Base-by-base conservation (phyloP, 2,797 vertebrate genomes). In the Spinus olivaceus region DNA sequence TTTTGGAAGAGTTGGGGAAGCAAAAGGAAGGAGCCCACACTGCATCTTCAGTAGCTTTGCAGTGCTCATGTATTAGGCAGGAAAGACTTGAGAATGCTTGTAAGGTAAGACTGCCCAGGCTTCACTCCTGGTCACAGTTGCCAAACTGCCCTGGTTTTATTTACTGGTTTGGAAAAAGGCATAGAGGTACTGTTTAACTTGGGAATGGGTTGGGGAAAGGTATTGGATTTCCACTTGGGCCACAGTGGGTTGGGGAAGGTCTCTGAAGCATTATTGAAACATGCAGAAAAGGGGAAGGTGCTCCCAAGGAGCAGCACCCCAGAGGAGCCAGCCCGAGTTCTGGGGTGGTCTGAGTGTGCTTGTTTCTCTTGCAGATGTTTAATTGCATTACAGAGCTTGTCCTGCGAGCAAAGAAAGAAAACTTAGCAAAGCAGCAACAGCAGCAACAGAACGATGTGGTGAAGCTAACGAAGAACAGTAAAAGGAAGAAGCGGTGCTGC, bases 381-480 rank as follows among this genome's bases (percentile, higher is more conserved):
- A 99, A 99, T 98, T 99, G 99, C 98, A 99, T 99, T 98, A 99
- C 99, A 53, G 99, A 99, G 98, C 98, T 99, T 81, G 99, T 99
- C 94, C 98, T 99, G 86, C 98, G 98, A 97, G 99, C 99, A 86
- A 99, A 99, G 98, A 99, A 99, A 97, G 99, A 99, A 95, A 99
- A 99, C 93, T 79, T 99, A 63, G 99, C 99, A 51, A 99, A 99
- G 94, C 99, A 99, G 97, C 99, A 99, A 97, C 99, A 99, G 97
- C 99, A 99, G 88, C 99, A 99, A 98, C 99, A 99, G 98, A 99
- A 99, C 25, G 99, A 99, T 32, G 99, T 99, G 98, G 98, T 99
- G 97, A 99, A 99, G 98, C 98, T 99, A 97, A 98, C 97, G 94
- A 99, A 99, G 98, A 99, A 99, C 98, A 99, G 99, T 98, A 99